These are phyloP conservation scores for Threskiornis aethiopicus DNA, from an alignment of 2,797 vertebrate genomes.

Conservation along the genomic window DNA sequence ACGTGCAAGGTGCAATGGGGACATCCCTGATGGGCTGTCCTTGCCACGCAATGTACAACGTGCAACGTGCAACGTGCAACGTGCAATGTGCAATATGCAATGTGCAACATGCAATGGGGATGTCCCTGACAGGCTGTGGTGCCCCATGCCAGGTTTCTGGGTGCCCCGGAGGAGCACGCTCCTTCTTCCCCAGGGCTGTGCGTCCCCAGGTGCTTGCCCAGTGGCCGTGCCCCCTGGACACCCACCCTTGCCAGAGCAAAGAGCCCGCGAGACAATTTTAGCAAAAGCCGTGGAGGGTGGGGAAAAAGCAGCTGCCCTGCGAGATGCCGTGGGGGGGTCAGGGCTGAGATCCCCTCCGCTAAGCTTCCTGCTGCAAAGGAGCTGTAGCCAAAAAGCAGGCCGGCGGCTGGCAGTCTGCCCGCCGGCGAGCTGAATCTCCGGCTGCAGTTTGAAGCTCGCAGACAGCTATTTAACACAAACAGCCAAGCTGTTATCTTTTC, in stretches of 20 bases:
- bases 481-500: slow-evolving; percentile 75
- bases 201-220: background rate
- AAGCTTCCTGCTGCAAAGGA: slow-evolving; percentile 43
- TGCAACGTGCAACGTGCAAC: fast-evolving
- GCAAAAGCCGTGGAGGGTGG: background rate
- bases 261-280: background rate
- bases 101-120: fast-evolving
- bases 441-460: slow-evolving; percentile 70
- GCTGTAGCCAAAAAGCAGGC: slow-evolving; percentile 39
- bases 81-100: fast-evolving
- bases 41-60: background rate
- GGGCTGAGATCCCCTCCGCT: background rate
- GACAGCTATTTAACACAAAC: slow-evolving; percentile 74
- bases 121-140: background rate
- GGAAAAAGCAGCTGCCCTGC: background rate
- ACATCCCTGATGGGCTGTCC: background rate
- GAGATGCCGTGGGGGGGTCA: background rate
- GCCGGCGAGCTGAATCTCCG: slow-evolving; percentile 38
- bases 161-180: fast-evolving
- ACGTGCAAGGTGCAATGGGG: background rate
- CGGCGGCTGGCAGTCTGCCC: slow-evolving; percentile 62
- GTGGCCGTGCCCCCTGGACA: fast-evolving
- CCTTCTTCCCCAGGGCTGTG: background rate
- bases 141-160: background rate
- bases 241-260: background rate